phyloP scores from a whole-genome alignment of 2,113 vertebrate species.

The Tachysurus fulvidraco region DNA sequence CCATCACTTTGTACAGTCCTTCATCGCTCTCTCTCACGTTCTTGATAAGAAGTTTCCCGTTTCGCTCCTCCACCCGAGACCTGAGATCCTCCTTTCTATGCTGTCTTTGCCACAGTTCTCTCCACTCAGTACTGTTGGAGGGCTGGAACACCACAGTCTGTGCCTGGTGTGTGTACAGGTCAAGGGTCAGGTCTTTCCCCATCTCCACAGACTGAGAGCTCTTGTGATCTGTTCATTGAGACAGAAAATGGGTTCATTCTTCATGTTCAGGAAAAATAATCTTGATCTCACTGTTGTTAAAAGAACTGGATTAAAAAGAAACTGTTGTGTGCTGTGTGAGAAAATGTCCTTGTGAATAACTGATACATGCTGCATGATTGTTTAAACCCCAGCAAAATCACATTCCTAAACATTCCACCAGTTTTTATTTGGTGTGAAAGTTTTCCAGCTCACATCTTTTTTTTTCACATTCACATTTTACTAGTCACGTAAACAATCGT shows the following conservation, averaged over 20 bases:
- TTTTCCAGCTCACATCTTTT: not conserved
- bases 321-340: not conserved
- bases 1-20: slow-evolving; percentile 69
- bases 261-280: not conserved
- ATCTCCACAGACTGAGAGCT: not conserved
- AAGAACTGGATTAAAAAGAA: not conserved
- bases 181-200: slow-evolving; percentile 61
- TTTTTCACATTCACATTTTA: too few species aligned
- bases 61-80: slow-evolving; percentile 1
- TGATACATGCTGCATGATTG: not conserved
- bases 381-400: not conserved
- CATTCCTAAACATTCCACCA: not conserved
- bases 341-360: not conserved
- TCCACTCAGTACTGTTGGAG: slow-evolving; percentile 45
- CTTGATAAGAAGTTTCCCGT: slow-evolving; percentile 50
- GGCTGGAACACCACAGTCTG: slow-evolving; percentile 61
- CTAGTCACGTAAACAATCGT: too few species aligned
- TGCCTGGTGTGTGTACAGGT: slow-evolving; percentile 61
- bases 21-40: slow-evolving; percentile 31
- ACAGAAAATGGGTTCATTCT: not conserved
- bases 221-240: slow-evolving; percentile 60
- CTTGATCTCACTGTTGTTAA: not conserved
- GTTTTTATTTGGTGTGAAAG: not conserved
- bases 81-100: rapidly evolving
- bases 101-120: slow-evolving; percentile 59